Evolutionary conservation across 2,888 invertebrate species (phyloP), one percentile per base, ranked within the genome.

Genomic region (Cinara cedri): DNA sequence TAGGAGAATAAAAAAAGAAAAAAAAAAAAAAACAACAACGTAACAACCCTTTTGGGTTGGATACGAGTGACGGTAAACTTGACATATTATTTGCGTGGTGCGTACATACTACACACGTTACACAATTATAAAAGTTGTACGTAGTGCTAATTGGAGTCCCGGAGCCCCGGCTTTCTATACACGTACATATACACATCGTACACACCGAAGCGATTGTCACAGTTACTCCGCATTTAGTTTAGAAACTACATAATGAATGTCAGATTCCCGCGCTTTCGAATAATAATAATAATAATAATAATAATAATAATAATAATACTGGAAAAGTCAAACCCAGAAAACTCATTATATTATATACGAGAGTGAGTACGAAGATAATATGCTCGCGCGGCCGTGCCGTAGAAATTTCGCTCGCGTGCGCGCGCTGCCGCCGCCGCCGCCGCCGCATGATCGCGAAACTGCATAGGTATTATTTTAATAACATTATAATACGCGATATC

Each of bases 291-390:
- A 4, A 6, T 34, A 34, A 34, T 34, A 34, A 34, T 34, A 34
- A 34, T 34, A 34, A 34, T 34, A 34, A 34, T 34, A 34, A 34
- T 34, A 34, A 34, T 34, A 34, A 34, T 21, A 16, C 21, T 9
- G 54, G 44, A 74, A 74, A 74, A 74, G 74, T 74, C 74, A 51
- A 74, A 65, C 24, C 21, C 54, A 24, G 74, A 74, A 74, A 74
- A 74, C 74, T 65, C 63, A 51, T 74, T 65, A 65, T 24, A 63
- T 49, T 26, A 62, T 62, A 42, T 74, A 60, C n/a, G n/a, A n/a
- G n/a, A n/a, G n/a, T n/a, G n/a, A n/a, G n/a, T n/a, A n/a, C 42
- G 21, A 4, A 19, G 46, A 60, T 34, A 34, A 34, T 60, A 60
- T 21, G 46, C 46, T 3, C 46, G 46, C 46, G 14, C 13, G 34